These are phyloP conservation scores for Opisthograptis luteolata DNA, from an alignment of 2,888 invertebrate genomes.

Conservation along the genomic window DNA sequence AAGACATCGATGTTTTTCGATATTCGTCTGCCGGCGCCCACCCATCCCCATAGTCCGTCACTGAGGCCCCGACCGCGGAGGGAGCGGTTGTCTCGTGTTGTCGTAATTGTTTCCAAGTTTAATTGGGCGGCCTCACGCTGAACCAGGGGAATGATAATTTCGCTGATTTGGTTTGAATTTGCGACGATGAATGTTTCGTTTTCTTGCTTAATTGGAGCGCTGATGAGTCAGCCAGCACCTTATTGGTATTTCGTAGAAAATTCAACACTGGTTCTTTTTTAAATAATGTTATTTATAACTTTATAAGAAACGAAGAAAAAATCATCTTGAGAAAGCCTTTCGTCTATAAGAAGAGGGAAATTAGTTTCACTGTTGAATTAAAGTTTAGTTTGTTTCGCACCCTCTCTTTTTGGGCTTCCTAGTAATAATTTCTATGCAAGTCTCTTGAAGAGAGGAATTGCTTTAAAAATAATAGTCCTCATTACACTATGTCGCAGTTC, in stretches of 20 bases:
- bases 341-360: no score
- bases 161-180: slow-evolving; percentile 25
- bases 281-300: no score
- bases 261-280: no score
- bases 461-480: no score
- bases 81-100: slow-evolving; percentile 29
- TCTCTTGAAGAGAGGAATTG: no score
- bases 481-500: no score
- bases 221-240: no score
- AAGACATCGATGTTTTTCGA: neutral
- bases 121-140: slow-evolving; percentile 32
- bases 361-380: no score
- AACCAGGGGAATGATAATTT: slow-evolving; percentile 20
- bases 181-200: slow-evolving; percentile 16
- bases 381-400: neutral
- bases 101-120: slow-evolving; percentile 31
- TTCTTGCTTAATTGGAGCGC: slow-evolving; percentile 13
- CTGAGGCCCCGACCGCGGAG: slow-evolving; percentile 32
- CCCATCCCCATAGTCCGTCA: slow-evolving; percentile 23
- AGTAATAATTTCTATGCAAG: no score
- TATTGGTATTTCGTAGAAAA: neutral
- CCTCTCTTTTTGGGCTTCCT: no score
- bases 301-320: no score
- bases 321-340: no score
- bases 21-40: neutral